A percentile compares a stretch with the other conserved stretches of the same genome.
These are phyloP conservation scores for Salmo trutta DNA, from an alignment of 2,797 vertebrate species.

Conservation along the genomic window DNA sequence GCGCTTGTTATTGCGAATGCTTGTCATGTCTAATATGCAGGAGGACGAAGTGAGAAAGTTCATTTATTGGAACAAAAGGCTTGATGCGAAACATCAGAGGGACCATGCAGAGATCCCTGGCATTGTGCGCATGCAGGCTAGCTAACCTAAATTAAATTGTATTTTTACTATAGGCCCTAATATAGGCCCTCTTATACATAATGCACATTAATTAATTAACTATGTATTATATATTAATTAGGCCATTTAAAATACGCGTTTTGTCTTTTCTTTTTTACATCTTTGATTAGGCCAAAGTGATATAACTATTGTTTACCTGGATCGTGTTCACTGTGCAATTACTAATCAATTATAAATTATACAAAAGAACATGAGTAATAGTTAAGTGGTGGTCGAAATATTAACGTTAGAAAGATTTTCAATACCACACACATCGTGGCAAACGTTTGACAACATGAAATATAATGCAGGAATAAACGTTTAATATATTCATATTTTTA, in stretches of 20 bases:
- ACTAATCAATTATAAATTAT: not conserved
- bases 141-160: not conserved
- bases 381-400: not conserved
- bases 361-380: not conserved
- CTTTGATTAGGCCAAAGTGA: no score
- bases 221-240: not conserved
- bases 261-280: no score
- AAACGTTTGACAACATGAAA: not conserved
- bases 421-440: no score
- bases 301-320: not conserved
- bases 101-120: not conserved
- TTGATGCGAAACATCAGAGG: slow-evolving; percentile 3
- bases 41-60: slow-evolving; percentile 10
- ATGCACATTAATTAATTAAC: not conserved
- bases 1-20: slow-evolving; percentile 6
- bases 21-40: slow-evolving; percentile 13
- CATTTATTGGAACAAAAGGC: not conserved
- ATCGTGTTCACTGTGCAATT: not conserved
- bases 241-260: not conserved
- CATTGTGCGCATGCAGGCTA: no score
- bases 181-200: not conserved
- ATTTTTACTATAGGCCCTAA: not conserved
- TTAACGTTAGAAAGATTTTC: not conserved
- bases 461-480: not conserved
- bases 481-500: not conserved